Percentiles rank a stretch among this genome's conserved stretches.
Conservation (phyloP, 2,113 vertebrate genomes). For the Syrmaticus mikado region DNA sequence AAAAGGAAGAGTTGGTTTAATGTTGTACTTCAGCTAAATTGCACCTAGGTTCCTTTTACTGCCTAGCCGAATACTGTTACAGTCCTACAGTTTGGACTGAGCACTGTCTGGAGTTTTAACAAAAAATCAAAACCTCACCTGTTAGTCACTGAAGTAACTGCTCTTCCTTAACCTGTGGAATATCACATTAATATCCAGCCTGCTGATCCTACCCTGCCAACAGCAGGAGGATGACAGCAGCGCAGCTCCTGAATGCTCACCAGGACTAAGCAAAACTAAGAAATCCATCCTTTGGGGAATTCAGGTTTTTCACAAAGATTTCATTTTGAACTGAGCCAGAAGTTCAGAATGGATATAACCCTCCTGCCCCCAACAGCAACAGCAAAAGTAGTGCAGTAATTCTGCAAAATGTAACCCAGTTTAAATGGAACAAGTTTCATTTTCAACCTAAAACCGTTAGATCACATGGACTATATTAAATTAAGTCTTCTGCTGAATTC, state of each 20-base stretch:
- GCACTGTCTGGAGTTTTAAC: background rate
- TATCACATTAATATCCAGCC: background rate
- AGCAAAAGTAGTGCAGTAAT: background rate
- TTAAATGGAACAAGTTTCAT: background rate
- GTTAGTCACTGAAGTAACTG: background rate
- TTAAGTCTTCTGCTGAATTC: background rate
- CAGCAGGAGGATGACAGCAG: background rate
- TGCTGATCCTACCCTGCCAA: background rate
- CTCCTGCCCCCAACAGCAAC: background rate
- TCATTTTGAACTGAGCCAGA: background rate
- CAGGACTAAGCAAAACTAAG: background rate
- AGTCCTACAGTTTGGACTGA: background rate
- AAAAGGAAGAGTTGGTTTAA: background rate
- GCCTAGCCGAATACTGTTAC: accelerated
- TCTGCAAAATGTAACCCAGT: background rate
- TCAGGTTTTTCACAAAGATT: background rate
- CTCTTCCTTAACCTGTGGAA: background rate
- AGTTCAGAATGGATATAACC: background rate
- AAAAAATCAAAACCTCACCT: background rate
- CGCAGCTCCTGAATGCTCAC: background rate
- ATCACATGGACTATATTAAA: background rate
- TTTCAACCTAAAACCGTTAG: background rate
- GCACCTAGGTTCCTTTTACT: background rate
- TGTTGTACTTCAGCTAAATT: background rate
- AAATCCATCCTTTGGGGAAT: background rate